Evolutionary conservation across 2,888 invertebrate species (phyloP).

Genomic region (Drosophila gaucha): DNA sequence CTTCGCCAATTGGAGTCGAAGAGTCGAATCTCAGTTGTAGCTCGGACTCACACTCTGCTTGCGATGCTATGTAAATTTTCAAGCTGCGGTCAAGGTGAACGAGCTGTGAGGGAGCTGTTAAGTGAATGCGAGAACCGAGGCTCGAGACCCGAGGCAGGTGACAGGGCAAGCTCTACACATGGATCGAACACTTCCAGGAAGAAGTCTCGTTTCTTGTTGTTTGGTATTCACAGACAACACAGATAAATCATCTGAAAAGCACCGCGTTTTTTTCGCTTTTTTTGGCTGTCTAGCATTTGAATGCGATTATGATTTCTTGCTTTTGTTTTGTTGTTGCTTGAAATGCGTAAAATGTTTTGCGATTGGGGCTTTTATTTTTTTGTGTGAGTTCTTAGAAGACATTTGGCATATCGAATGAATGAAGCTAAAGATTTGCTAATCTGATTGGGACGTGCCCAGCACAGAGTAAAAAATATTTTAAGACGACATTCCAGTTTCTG

Average conservation of each 20-base stretch:
- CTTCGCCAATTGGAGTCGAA: not conserved
- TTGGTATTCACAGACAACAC: constrained; percentile 38
- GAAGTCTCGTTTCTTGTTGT: constrained; percentile 53
- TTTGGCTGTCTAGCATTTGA: constrained; percentile 70
- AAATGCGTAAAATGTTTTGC: constrained; percentile 64
- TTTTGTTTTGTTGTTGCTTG: constrained; percentile 15
- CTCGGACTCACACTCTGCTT: not conserved
- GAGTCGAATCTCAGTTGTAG: too few species aligned
- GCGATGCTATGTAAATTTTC: constrained; percentile 3
- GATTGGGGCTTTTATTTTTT: constrained; percentile 19
- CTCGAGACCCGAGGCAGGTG: constrained; percentile 48
- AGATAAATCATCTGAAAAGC: constrained; percentile 69
- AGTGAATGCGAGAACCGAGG: constrained; percentile 4
- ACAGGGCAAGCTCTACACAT: constrained; percentile 29
- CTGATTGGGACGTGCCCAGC: constrained; percentile 47
- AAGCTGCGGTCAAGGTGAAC: constrained; percentile 69
- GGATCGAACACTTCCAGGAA: constrained; percentile 72
- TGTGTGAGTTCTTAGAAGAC: constrained; percentile 42
- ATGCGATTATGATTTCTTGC: constrained; percentile 27
- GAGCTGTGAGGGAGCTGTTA: constrained; percentile 24
- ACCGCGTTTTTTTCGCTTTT: constrained; percentile 58
- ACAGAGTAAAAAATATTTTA: constrained; percentile 12
- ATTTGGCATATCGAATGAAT: constrained; percentile 52
- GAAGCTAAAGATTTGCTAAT: constrained; percentile 30
- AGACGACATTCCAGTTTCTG: constrained; percentile 33